Conservation (phyloP, 1,140 invertebrate genomes). For the Alviniconcha marisindica region DNA sequence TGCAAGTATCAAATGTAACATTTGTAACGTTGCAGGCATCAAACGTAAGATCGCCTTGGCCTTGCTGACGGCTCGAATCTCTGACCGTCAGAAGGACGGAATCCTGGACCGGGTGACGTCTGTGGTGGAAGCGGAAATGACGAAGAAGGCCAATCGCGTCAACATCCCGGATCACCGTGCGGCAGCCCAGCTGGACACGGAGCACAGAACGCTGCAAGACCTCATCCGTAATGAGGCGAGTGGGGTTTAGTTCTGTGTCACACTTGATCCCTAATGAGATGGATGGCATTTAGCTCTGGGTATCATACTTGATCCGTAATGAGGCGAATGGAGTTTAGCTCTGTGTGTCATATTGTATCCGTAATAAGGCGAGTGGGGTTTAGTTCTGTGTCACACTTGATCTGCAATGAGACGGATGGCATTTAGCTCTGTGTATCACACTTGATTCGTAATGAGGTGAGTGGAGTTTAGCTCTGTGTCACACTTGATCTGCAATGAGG, state of each 20-base stretch:
- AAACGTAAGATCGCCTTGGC: constrained; percentile 40
- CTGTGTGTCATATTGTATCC: too few relatives aligned
- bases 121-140: constrained; percentile 38
- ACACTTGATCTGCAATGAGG: too few relatives aligned
- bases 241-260: too few relatives aligned
- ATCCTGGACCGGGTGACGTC: constrained; percentile 28
- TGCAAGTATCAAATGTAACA: not conserved
- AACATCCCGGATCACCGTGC: constrained; percentile 42
- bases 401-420: too few relatives aligned
- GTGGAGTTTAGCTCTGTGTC: too few relatives aligned
- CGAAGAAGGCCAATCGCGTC: constrained; percentile 34
- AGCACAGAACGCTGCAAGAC: constrained; percentile 21
- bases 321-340: too few relatives aligned
- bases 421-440: too few relatives aligned
- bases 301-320: too few relatives aligned
- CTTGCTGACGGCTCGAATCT: constrained; percentile 41
- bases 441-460: constrained; percentile 33
- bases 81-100: constrained; percentile 41
- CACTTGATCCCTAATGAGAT: too few relatives aligned
- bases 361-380: too few relatives aligned
- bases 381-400: too few relatives aligned
- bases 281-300: too few relatives aligned
- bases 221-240: constrained; percentile 37
- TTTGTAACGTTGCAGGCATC: not conserved
- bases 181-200: constrained; percentile 27